phyloP scores from a whole-genome alignment of 2,797 vertebrate species.

The Hippocampus kuda region DNA sequence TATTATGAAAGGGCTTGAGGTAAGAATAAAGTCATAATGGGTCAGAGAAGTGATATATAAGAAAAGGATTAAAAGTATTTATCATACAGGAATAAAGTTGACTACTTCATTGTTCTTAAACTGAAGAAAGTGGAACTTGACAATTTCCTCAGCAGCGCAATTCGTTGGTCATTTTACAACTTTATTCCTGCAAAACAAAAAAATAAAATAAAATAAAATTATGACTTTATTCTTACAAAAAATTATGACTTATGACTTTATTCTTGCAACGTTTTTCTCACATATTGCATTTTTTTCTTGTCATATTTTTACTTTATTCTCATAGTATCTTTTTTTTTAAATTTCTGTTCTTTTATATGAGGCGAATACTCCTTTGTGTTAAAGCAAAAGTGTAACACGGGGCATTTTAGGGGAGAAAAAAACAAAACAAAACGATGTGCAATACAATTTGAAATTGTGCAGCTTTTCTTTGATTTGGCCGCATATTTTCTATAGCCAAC shows the following conservation, averaged over 20 bases:
- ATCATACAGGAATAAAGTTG: neutral
- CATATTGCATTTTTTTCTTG: slow-evolving; percentile 34
- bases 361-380: slow-evolving; percentile 10
- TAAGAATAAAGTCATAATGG: neutral
- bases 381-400: slow-evolving; percentile 32
- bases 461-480: slow-evolving; percentile 83
- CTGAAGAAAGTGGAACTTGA: neutral
- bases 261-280: neutral
- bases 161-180: neutral
- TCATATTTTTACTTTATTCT: slow-evolving; percentile 16
- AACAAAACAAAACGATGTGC: slow-evolving; percentile 33
- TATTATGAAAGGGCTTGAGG: slow-evolving; percentile 1
- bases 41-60: neutral
- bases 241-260: neutral
- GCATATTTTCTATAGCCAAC: slow-evolving; percentile 80
- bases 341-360: slow-evolving; percentile 9
- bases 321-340: slow-evolving; percentile 11
- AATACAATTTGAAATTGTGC: slow-evolving; percentile 62
- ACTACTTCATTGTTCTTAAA: neutral
- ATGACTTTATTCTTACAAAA: neutral
- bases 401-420: slow-evolving; percentile 22
- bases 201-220: neutral
- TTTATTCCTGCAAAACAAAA: neutral
- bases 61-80: neutral
- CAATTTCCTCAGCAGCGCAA: neutral